phyloP scores from a whole-genome alignment of 1,140 invertebrate species.

The Lasaia peninsularis region DNA sequence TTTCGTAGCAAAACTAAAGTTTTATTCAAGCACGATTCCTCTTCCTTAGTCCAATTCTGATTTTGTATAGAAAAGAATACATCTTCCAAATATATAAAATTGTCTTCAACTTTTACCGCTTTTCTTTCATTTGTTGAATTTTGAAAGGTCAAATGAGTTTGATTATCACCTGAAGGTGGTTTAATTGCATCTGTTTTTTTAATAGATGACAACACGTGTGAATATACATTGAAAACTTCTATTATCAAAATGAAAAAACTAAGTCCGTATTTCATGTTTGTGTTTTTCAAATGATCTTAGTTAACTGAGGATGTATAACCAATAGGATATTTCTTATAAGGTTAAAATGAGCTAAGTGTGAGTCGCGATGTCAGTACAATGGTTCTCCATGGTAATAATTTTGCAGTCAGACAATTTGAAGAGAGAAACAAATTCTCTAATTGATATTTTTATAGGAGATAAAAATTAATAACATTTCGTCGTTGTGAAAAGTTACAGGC shows the following conservation, averaged over 20 bases:
- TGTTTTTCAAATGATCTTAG: slow-evolving; percentile 19
- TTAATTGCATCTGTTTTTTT: slow-evolving; percentile 27
- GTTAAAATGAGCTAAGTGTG: slow-evolving; percentile 15
- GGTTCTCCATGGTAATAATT: background rate
- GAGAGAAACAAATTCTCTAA: too few species aligned
- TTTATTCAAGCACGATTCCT: slow-evolving; percentile 49
- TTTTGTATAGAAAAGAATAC: slow-evolving; percentile 47
- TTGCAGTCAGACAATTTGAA: too few species aligned
- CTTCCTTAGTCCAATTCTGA: slow-evolving; percentile 55
- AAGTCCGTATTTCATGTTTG: slow-evolving; percentile 31
- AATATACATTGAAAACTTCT: slow-evolving; percentile 13
- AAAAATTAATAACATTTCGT: too few species aligned
- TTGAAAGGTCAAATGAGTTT: slow-evolving; percentile 11
- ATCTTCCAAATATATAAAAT: slow-evolving; percentile 54
- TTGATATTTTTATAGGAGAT: too few species aligned
- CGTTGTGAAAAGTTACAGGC: too few species aligned
- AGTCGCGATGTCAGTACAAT: background rate
- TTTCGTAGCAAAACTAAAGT: slow-evolving; percentile 42
- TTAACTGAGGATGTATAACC: slow-evolving; percentile 31
- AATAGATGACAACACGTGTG: slow-evolving; percentile 25
- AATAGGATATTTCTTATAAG: slow-evolving; percentile 41
- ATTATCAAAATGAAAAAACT: slow-evolving; percentile 18
- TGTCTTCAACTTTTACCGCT: slow-evolving; percentile 28
- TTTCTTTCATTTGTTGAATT: slow-evolving; percentile 17
- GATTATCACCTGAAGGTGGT: slow-evolving; percentile 16